Base-by-base conservation (phyloP, 2,888 invertebrate genomes). In the Byasa hedistus region DNA sequence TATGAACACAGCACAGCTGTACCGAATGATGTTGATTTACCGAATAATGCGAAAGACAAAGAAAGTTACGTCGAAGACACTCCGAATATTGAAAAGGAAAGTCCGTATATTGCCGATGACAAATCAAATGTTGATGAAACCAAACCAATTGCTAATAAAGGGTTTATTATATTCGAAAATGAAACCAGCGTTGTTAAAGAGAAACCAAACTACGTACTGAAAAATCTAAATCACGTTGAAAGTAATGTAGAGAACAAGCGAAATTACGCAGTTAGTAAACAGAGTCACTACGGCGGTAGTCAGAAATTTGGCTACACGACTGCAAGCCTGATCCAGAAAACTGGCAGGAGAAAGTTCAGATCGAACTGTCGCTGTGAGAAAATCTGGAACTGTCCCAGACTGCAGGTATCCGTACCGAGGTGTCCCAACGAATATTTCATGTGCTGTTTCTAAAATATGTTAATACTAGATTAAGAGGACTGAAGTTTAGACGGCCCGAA, bases 351-450 rank as follows among this genome's bases (percentile, higher is more conserved):
- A 66, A 79, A 73, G 60, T 92, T 86, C 67, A 76, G 78, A 56
- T 91, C 91, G 0, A 77, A 79, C n/a, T 92, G 92, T 68, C 75
- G 89, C 0, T 92, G 92, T 66, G 89, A 86, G 65, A 90, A 83
- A 69, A 91, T 92, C 24, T 89, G 86, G 82, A 92, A 92, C 70
- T 92, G 92, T 72, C 87, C 87, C 0, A 92, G 90, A 65, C 69
- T 92, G 21, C 92, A 92, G 72, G 89, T 92, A 7, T 82, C 85
- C 1, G 88, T 92, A 22, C 87, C 89, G 2, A 74, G 92, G 52
- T 92, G 92, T 73, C 92, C 92, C 0, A 77, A 87, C 15, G 92
- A 92, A 57, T 87, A 87, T 68, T 92, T 92, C 69, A 69, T 92
- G 78, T 92, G 92, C 70, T 92, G 92, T 77, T 87, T 87, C 70